phyloP scores from a whole-genome alignment of 2,797 vertebrate genomes.

The Xerus rutilus region DNA sequence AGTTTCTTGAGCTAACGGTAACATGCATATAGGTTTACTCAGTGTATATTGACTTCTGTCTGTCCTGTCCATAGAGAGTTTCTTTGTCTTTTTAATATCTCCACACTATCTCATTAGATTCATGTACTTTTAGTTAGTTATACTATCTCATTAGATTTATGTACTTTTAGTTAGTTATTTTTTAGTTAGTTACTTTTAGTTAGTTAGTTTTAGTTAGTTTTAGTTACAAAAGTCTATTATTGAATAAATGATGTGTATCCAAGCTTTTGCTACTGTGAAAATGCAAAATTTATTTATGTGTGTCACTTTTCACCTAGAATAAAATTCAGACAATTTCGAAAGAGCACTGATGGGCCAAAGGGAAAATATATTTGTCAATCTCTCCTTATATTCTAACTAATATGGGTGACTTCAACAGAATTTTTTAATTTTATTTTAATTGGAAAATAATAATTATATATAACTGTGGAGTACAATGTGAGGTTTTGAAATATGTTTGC shows the following conservation, averaged over 20 bases:
- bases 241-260: not conserved
- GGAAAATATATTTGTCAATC: not conserved
- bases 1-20: not conserved
- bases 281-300: not conserved
- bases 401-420: not conserved
- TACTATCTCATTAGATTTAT: not conserved
- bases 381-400: not conserved
- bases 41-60: not conserved
- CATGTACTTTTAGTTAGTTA: not conserved
- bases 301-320: not conserved
- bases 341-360: not conserved
- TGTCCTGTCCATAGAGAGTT: not conserved
- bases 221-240: not conserved
- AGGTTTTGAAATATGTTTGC: not conserved
- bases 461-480: not conserved
- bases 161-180: not conserved
- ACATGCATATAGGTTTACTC: not conserved
- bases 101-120: not conserved
- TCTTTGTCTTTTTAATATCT: not conserved
- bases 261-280: not conserved
- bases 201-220: not conserved
- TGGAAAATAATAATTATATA: not conserved
- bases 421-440: not conserved
- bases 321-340: slow-evolving; percentile 1
- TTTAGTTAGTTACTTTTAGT: not conserved